phyloP scores from a whole-genome alignment of 2,113 vertebrate species.

The Cercopithecus mona region DNA sequence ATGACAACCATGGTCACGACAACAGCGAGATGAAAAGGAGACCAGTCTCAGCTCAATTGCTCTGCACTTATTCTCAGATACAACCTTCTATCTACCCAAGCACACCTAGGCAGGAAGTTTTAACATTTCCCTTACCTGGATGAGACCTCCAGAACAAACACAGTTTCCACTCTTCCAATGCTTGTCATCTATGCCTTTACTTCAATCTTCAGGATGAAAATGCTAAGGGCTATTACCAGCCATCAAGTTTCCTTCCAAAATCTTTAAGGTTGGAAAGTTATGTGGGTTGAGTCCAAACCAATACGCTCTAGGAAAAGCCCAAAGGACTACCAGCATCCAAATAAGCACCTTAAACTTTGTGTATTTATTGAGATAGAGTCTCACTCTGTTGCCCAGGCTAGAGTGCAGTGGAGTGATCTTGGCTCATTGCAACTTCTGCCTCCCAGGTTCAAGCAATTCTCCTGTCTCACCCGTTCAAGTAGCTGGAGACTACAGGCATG shows the following conservation, averaged over 20 bases:
- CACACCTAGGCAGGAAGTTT: not conserved
- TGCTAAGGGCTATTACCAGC: not conserved
- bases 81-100: not conserved
- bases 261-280: not conserved
- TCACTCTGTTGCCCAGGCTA: no score
- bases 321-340: not conserved
- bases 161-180: not conserved
- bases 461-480: no score
- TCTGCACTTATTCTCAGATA: not conserved
- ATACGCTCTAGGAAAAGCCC: not conserved
- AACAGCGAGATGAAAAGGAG: slow-evolving; percentile 11
- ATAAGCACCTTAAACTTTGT: not conserved
- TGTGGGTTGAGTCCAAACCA: not conserved
- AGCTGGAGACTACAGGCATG: no score
- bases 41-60: not conserved
- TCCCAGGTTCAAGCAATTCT: no score
- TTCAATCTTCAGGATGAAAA: not conserved
- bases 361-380: not conserved
- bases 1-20: not conserved
- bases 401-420: no score
- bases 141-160: not conserved
- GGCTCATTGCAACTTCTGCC: no score
- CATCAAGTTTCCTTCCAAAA: not conserved
- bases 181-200: not conserved
- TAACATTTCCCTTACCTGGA: slow-evolving; percentile 14